Evolutionary conservation across 1,140 invertebrate species (phyloP), one percentile per base, ranked within the genome.

Genomic region (Drosophila sp.): DNA sequence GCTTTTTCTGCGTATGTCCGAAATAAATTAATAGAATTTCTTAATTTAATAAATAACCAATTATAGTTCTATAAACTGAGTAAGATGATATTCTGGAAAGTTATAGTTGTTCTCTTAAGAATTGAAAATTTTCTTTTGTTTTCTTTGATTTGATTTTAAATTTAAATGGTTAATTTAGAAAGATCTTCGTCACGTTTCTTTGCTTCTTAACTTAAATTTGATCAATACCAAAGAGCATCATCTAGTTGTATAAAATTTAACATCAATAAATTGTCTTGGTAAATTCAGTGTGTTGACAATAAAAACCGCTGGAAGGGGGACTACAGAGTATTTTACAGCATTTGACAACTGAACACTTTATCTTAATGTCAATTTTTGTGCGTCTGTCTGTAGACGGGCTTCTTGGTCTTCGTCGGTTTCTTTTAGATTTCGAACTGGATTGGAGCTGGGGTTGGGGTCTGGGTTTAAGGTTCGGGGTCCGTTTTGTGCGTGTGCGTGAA

Each of bases 361-460:
- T 89, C 84, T 89, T 80, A 83, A 89, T 87, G 84, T 84, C 80
- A 71, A 69, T 71, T 78, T 60, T 80, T 66, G 84, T 40, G 62
- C 44, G 47, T 65, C 70, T 69, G 63, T 60, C 64, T 70, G 44
- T 47, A 58, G 57, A 3, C 17, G 65, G 50, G 67, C 63, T 62
- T 71, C 40, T 66, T 44, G 58, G 50, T 38, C 40, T 62, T 44
- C 50, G 50, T 38, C 58, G 44, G 44, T 50, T 50, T 50, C 44
- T 50, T 32, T 41, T 5, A n/a, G 33, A 44, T 11, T 38, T 35
- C 5, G 33, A 35, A 35, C 10, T 6, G 33, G 10, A 8, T 40
- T 54, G 23, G 60, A 40, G n/a, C 29, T 35, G 33, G 33, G 10
- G 3, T 40, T 54, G 23, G 60, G 54, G n/a, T 35, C 27, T 35